Conservation (phyloP, 1,140 invertebrate genomes). For the Drosophila yakuba region DNA sequence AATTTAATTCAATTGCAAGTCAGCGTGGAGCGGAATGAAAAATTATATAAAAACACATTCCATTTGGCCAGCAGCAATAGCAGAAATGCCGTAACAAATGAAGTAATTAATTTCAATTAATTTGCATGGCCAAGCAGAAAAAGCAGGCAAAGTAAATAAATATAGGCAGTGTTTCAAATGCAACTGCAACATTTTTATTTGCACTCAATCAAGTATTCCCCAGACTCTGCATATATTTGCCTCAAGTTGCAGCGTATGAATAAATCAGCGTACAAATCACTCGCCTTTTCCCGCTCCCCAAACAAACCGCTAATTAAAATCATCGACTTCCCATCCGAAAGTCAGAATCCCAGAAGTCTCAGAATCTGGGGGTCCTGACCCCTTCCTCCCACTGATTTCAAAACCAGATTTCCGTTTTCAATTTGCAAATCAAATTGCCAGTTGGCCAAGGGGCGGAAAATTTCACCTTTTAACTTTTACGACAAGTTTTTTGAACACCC, state of each 20-base stretch:
- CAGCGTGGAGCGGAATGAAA: conserved; percentile 3
- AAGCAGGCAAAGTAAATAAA: conserved; percentile 23
- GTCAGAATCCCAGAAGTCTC: neutral
- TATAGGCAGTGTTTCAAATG: conserved; percentile 35
- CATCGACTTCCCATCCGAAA: conserved; percentile 4
- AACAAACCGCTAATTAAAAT: conserved; percentile 62
- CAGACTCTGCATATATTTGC: conserved; percentile 31
- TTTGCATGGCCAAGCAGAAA: conserved; percentile 47
- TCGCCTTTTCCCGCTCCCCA: neutral
- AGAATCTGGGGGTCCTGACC: neutral
- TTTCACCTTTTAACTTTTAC: conserved; percentile 48
- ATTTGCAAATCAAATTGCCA: conserved; percentile 77
- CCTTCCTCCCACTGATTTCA: conserved; percentile 15
- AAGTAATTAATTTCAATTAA: conserved; percentile 73
- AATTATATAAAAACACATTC: conserved; percentile 28
- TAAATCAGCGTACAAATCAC: conserved; percentile 50
- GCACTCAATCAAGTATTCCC: conserved; percentile 34
- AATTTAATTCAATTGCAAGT: conserved; percentile 52
- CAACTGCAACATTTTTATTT: conserved; percentile 29
- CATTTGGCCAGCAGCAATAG: conserved; percentile 1
- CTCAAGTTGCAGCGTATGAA: conserved; percentile 54
- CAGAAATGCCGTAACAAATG: conserved; percentile 36
- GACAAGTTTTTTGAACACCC: conserved; percentile 15
- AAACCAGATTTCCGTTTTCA: conserved; percentile 39
- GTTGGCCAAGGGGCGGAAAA: conserved; percentile 31